A percentile compares a stretch with the other conserved stretches of the same genome.
phyloP scores from a whole-genome alignment of 2,888 invertebrate genomes.

The Melanchra persicariae region DNA sequence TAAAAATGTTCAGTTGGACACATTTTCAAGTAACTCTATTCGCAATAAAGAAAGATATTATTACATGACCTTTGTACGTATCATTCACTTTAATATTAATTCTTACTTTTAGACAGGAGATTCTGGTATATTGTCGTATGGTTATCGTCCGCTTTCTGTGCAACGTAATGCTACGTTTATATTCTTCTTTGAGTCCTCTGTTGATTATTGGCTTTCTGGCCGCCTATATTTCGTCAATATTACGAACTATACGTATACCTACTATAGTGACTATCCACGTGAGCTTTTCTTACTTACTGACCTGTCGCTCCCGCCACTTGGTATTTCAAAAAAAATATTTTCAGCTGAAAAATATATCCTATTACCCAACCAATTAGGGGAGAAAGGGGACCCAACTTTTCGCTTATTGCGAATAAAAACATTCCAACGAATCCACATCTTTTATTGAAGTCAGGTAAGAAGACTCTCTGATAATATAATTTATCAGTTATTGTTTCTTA shows the following conservation, averaged over 20 bases:
- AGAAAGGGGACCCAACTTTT: background rate
- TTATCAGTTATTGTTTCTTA: background rate
- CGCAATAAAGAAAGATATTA: background rate
- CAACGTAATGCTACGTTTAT: background rate
- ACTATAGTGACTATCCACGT: background rate
- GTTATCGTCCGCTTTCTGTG: background rate
- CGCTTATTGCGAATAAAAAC: background rate
- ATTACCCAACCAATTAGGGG: background rate
- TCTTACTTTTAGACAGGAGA: background rate
- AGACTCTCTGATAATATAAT: background rate
- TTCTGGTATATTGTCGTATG: background rate
- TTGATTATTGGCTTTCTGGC: conserved; percentile 1
- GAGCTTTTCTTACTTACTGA: background rate
- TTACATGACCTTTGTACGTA: conserved; percentile 18
- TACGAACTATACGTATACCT: background rate
- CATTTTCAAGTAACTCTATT: conserved; percentile 15
- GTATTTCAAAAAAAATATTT: background rate
- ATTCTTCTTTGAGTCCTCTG: background rate
- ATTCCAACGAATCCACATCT: background rate
- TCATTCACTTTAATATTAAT: conserved; percentile 23
- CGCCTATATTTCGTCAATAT: background rate
- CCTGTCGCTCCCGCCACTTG: background rate
- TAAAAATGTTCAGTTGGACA: conserved; percentile 27
- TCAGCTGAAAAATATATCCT: conserved; percentile 4
- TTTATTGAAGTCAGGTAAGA: background rate